These are phyloP conservation scores for Hedya salicella DNA, from an alignment of 2,888 invertebrate genomes.

Conservation along the genomic window DNA sequence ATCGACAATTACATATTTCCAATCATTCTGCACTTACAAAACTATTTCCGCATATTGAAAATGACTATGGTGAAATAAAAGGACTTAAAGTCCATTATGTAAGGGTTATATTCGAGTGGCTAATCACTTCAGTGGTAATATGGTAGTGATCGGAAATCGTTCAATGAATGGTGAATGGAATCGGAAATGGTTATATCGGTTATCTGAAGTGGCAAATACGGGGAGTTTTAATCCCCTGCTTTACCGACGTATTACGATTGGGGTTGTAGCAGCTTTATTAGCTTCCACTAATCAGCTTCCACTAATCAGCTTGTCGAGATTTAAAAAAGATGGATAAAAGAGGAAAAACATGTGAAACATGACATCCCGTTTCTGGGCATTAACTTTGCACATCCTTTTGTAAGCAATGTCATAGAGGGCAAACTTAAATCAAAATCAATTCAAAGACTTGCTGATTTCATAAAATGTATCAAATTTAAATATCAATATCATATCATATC, in stretches of 20 bases:
- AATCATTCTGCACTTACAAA: neutral
- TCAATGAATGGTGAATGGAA: slow-evolving; percentile 8
- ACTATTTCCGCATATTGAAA: slow-evolving; percentile 9
- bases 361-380: no score
- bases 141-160: slow-evolving; percentile 16
- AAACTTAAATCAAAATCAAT: no score
- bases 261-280: slow-evolving; percentile 9
- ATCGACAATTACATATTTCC: neutral
- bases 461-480: no score
- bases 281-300: slow-evolving; percentile 7
- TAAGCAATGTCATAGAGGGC: no score
- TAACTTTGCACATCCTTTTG: no score
- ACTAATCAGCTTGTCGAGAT: slow-evolving; percentile 2
- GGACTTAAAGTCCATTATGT: neutral
- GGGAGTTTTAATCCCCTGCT: slow-evolving; percentile 25
- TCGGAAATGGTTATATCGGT: slow-evolving; percentile 24
- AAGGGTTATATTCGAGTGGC: neutral
- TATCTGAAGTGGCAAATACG: slow-evolving; percentile 32
- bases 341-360: no score
- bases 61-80: neutral
- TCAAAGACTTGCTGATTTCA: no score
- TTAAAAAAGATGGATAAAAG: neutral
- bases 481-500: no score
- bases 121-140: neutral
- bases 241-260: slow-evolving; percentile 10